These are phyloP conservation scores for Seriola aureovittata DNA, from an alignment of 2,113 vertebrate genomes.

Conservation along the genomic window DNA sequence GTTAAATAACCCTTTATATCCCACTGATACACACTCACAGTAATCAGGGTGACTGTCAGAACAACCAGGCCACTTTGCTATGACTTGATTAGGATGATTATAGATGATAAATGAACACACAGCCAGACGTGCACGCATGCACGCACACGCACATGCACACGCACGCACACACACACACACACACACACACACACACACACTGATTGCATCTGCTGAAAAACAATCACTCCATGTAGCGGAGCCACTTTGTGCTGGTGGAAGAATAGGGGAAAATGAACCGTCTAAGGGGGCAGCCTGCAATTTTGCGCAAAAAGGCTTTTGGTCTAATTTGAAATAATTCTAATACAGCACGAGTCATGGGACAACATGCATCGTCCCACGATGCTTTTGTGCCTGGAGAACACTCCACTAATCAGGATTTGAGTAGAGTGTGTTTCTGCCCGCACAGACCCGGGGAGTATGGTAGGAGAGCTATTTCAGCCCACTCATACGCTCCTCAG, in stretches of 20 bases:
- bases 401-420: conserved; percentile 78
- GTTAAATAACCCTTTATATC: conserved; percentile 59
- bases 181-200: conserved; percentile 29
- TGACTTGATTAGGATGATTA: conserved; percentile 72
- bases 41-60: conserved; percentile 57
- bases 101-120: conserved; percentile 47
- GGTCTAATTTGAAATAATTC: conserved; percentile 75
- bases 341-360: conserved; percentile 57
- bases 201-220: conserved; percentile 70
- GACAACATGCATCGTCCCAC: conserved; percentile 61
- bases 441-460: conserved; percentile 15
- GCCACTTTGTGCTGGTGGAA: conserved; percentile 37
- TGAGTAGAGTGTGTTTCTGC: conserved; percentile 60
- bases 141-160: conserved; percentile 15
- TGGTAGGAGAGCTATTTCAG: conserved; percentile 34
- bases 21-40: conserved; percentile 17
- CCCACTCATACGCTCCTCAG: conserved; percentile 61
- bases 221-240: conserved; percentile 59
- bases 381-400: conserved; percentile 62
- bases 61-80: conserved; percentile 35
- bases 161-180: conserved; percentile 33
- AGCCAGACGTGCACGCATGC: neutral
- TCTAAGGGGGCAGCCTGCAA: conserved; percentile 53
- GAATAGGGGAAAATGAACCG: conserved; percentile 69
- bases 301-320: conserved; percentile 49